Conservation (phyloP, 1,140 invertebrate genomes). For the Drosophila sucinea region DNA sequence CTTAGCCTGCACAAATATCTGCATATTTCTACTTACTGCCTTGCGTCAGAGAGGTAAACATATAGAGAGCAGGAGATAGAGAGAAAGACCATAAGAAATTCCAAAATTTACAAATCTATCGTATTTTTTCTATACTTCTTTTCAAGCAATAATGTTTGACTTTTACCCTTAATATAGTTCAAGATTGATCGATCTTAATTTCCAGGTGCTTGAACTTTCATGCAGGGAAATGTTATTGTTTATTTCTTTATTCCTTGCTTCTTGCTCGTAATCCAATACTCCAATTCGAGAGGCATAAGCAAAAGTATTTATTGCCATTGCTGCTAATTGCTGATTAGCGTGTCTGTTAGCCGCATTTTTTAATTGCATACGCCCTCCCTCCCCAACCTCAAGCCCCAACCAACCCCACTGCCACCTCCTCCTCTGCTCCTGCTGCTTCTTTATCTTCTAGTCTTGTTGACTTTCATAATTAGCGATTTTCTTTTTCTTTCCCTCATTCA, state of each 20-base stretch:
- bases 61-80: neutral
- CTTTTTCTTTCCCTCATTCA: slow-evolving; percentile 32
- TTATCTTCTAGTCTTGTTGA: slow-evolving; percentile 35
- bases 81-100: neutral
- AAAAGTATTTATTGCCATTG: slow-evolving; percentile 67
- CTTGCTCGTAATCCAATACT: slow-evolving; percentile 1
- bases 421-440: slow-evolving; percentile 1
- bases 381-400: neutral
- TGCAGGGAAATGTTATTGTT: slow-evolving; percentile 13
- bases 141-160: too few relatives aligned
- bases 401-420: neutral
- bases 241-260: neutral
- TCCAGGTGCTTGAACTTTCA: slow-evolving; percentile 30
- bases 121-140: too few relatives aligned
- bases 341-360: slow-evolving; percentile 50
- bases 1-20: slow-evolving; percentile 58
- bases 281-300: slow-evolving; percentile 41
- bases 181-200: neutral
- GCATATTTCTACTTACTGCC: slow-evolving; percentile 33
- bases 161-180: neutral
- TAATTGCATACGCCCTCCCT: slow-evolving; percentile 27
- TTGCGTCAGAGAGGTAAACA: slow-evolving; percentile 39
- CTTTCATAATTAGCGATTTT: slow-evolving; percentile 63
- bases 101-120: too few relatives aligned
- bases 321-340: slow-evolving; percentile 76